Evolutionary conservation across 2,888 invertebrate genomes (phyloP).

Genomic region (Cephus spinipes): DNA sequence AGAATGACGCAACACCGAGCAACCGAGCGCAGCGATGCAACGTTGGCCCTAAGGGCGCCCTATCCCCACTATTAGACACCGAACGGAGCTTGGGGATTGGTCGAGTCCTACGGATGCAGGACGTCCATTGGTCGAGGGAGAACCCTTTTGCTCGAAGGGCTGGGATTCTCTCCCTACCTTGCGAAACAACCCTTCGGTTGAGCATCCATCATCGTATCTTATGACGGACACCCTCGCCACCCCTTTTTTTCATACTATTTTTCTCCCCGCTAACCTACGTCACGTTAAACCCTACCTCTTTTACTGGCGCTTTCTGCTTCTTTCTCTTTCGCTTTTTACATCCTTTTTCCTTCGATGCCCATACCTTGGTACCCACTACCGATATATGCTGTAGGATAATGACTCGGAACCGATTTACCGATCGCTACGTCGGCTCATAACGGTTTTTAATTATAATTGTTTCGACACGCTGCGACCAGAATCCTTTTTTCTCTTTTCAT

Average conservation of each 20-base stretch:
- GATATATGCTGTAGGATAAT: slow-evolving; percentile 38
- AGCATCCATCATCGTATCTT: slow-evolving; percentile 62
- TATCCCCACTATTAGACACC: slow-evolving; percentile 47
- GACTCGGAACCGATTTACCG: slow-evolving; percentile 54
- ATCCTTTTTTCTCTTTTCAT: neutral
- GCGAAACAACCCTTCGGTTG: slow-evolving; percentile 57
- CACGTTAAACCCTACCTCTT: neutral
- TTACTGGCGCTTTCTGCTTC: neutral
- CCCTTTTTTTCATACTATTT: slow-evolving; percentile 42
- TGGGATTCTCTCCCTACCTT: slow-evolving; percentile 32
- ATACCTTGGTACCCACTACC: slow-evolving; percentile 13
- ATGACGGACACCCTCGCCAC: slow-evolving; percentile 57
- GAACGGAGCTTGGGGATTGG: slow-evolving; percentile 43
- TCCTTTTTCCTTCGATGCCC: neutral
- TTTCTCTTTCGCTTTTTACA: neutral
- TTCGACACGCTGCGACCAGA: slow-evolving; percentile 38
- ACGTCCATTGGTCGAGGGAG: slow-evolving; percentile 27
- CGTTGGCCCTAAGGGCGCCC: slow-evolving; percentile 56
- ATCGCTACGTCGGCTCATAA: slow-evolving; percentile 35
- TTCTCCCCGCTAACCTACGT: slow-evolving; percentile 9
- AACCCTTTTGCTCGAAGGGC: slow-evolving; percentile 50
- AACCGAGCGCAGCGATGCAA: slow-evolving; percentile 31
- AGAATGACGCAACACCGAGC: slow-evolving; percentile 59
- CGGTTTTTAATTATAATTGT: slow-evolving; percentile 57
- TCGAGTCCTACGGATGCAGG: slow-evolving; percentile 17